phyloP scores from a whole-genome alignment of 2,888 invertebrate genomes.

The Sminthurides aquaticus region DNA sequence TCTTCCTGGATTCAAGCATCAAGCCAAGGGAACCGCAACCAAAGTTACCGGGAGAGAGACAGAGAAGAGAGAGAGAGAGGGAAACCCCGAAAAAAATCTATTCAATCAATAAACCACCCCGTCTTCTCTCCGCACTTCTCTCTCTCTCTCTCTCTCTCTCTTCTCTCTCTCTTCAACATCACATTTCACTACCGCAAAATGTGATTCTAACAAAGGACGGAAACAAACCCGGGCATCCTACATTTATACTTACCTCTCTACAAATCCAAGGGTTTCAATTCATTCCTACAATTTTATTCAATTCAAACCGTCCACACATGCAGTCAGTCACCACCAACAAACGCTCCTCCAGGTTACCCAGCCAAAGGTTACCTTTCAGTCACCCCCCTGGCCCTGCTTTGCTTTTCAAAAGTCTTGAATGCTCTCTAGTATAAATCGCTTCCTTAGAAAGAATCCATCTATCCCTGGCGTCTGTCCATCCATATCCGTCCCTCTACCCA shows the following conservation, averaged over 20 bases:
- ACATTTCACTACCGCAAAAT: neutral
- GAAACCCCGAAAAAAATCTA: constrained; percentile 18
- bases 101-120: constrained; percentile 24
- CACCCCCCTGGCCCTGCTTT: no score
- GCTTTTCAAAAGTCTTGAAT: no score
- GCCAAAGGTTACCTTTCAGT: no score
- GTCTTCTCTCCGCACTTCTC: constrained; percentile 8
- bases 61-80: neutral
- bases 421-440: no score
- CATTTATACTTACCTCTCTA: no score
- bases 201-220: neutral
- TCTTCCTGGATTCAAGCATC: no score
- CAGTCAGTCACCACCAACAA: no score
- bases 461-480: neutral
- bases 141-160: constrained; percentile 25
- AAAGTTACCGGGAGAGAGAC: constrained; percentile 6
- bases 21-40: no score
- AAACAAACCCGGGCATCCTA: neutral
- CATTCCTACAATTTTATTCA: neutral
- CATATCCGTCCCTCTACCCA: neutral
- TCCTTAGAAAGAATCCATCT: no score
- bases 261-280: neutral
- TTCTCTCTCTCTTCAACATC: constrained; percentile 23
- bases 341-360: no score
- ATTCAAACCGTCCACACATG: neutral